Conservation (phyloP, 1,140 invertebrate species). For the Aphis craccivora region DNA sequence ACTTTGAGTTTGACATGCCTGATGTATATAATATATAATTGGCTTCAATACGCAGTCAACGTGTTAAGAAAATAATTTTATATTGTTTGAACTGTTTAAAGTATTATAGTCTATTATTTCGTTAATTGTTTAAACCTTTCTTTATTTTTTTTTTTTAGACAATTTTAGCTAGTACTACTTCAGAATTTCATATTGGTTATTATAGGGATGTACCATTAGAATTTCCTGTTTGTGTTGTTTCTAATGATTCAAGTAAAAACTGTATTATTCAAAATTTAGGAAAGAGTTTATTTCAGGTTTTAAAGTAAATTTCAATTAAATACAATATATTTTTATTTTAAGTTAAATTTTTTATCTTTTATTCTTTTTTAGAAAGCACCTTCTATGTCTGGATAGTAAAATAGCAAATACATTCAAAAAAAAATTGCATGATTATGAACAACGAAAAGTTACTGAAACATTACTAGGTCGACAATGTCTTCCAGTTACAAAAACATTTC, state of each 20-base stretch:
- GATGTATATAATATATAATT: too few relatives aligned
- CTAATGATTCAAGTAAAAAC: conserved; percentile 74
- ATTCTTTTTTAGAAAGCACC: conserved; percentile 3
- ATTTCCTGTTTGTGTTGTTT: conserved; percentile 77
- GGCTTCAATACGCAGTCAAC: too few relatives aligned
- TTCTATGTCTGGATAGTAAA: background rate
- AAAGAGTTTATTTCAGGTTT: conserved; percentile 85
- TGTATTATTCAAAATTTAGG: conserved; percentile 76
- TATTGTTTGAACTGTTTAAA: background rate
- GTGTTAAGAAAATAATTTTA: background rate
- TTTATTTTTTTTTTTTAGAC: conserved; percentile 67
- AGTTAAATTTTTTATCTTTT: background rate
- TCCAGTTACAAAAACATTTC: conserved; percentile 56
- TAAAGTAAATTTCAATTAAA: conserved; percentile 69
- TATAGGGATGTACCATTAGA: conserved; percentile 83
- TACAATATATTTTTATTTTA: background rate
- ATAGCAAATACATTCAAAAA: background rate
- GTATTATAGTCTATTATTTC: background rate
- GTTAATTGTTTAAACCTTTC: background rate
- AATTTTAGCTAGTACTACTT: conserved; percentile 73
- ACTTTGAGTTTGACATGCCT: too few relatives aligned
- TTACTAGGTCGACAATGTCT: conserved; percentile 62
- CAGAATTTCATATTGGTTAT: conserved; percentile 85
- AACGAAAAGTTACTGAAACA: conserved; percentile 63
- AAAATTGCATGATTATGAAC: conserved; percentile 10